These are phyloP conservation scores for Drosophila pallidifrons DNA, from an alignment of 1,140 invertebrate species.

Conservation along the genomic window DNA sequence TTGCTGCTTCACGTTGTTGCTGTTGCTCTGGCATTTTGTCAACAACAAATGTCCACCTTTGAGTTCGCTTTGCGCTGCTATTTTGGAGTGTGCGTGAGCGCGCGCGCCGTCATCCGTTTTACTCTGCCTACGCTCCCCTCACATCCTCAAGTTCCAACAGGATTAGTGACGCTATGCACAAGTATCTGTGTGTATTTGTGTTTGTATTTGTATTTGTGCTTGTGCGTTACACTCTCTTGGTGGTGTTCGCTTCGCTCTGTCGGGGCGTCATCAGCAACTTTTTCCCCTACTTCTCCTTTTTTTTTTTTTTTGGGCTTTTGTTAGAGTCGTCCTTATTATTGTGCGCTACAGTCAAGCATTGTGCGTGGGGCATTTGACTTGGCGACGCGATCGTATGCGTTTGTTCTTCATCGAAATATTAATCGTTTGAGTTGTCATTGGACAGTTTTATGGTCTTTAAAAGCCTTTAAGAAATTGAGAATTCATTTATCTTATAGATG, in stretches of 20 bases:
- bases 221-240: constrained; percentile 3
- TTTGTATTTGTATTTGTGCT: constrained; percentile 17
- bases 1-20: constrained; percentile 41
- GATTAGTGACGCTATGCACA: constrained; percentile 53
- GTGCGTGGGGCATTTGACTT: not conserved
- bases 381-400: not conserved
- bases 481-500: not conserved
- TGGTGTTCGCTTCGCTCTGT: not conserved
- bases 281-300: not conserved
- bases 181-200: constrained; percentile 4
- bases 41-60: constrained; percentile 61
- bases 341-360: constrained; percentile 18
- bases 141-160: constrained; percentile 59
- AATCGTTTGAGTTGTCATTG: not conserved
- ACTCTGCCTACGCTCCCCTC: constrained; percentile 42
- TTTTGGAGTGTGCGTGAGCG: constrained; percentile 32
- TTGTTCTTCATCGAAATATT: not conserved
- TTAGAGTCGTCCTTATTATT: constrained; percentile 2
- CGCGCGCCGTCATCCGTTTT: constrained; percentile 20
- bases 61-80: constrained; percentile 32
- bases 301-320: not conserved
- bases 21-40: constrained; percentile 65
- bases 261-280: constrained; percentile 19
- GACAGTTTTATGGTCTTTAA: not conserved
- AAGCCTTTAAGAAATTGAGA: not conserved